Base-by-base conservation (phyloP, 2,797 vertebrate species). In the Allobates femoralis region DNA sequence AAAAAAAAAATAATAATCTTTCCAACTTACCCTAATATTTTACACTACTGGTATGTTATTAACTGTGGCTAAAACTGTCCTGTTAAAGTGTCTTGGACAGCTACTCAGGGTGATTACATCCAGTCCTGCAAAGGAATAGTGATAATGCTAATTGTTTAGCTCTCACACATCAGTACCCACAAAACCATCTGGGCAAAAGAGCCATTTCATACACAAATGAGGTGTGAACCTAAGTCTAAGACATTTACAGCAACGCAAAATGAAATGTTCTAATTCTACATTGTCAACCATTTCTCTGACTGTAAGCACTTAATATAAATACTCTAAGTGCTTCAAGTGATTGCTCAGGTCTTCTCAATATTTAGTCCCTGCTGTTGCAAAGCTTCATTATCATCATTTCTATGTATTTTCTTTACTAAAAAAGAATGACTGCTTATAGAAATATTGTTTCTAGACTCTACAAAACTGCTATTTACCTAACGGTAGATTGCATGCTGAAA, bases 141-240 rank as follows among this genome's bases (percentile, higher is more conserved):
- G 12, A 46, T n/a, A 46, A 73, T 73, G 69, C 23, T 41, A 71
- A 71, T 71, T 41, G 21, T 71, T 71, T 10, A 41, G 19, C 1
- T 41, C 37, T 73, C 37, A 73, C 69, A 73, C 69, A n/a, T 73
- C 69, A 46, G 46, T 46, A 16, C 37, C 4, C 37, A 73, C 37
- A 89, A 78, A 89, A 90, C 62, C 28, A 82, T 66, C 15, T 16
- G 62, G 62, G 32, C 1, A 34, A 80, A 76, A 1, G 41, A 73
- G 37, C 37, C n/a, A 73, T 73, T 73, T 73, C 69, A 73, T 73
- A 23, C 37, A 46, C 37, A 50, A 73, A 46, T 73, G 69, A 73
- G 69, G 69, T 73, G 69, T 73, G 37, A 46, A 73, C 37, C 69
- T 73, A 50, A 73, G 37, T 46, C 69, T 73, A 46, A 41, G 46